phyloP scores from a whole-genome alignment of 2,113 vertebrate species.

The Poicephalus meyeri region DNA sequence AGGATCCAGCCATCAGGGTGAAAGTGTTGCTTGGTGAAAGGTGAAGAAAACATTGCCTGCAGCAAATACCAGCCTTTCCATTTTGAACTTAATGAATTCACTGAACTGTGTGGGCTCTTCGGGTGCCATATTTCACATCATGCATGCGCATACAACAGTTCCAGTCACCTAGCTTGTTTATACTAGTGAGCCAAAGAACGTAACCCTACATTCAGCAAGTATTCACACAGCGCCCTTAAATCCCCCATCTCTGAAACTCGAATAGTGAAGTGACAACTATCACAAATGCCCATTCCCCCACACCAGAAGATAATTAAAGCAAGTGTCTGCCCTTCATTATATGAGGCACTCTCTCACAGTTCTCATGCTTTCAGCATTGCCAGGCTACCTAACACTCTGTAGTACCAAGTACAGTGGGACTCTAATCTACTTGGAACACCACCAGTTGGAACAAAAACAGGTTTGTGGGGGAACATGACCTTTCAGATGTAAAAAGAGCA shows the following conservation, averaged over 20 bases:
- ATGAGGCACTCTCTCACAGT: neutral
- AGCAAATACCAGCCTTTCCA: neutral
- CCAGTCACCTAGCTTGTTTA: neutral
- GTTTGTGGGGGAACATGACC: neutral
- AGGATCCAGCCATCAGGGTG: neutral
- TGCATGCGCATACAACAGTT: fast-evolving
- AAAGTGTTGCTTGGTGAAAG: neutral
- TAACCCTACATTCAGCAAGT: neutral
- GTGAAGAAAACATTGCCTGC: neutral
- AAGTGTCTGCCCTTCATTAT: neutral
- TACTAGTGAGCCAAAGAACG: fast-evolving
- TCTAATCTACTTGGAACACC: neutral
- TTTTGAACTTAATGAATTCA: neutral
- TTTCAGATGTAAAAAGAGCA: neutral
- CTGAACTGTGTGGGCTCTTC: neutral
- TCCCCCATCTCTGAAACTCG: neutral
- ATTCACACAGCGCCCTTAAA: neutral
- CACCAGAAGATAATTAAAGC: neutral
- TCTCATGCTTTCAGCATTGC: neutral
- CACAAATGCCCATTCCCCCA: fast-evolving
- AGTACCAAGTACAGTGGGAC: neutral
- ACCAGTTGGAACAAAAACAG: neutral
- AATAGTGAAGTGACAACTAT: fast-evolving
- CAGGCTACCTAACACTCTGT: neutral
- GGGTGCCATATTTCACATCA: neutral